These are phyloP conservation scores for Trichomalopsis sarcophagae DNA, from an alignment of 1,140 invertebrate genomes.

Conservation along the genomic window DNA sequence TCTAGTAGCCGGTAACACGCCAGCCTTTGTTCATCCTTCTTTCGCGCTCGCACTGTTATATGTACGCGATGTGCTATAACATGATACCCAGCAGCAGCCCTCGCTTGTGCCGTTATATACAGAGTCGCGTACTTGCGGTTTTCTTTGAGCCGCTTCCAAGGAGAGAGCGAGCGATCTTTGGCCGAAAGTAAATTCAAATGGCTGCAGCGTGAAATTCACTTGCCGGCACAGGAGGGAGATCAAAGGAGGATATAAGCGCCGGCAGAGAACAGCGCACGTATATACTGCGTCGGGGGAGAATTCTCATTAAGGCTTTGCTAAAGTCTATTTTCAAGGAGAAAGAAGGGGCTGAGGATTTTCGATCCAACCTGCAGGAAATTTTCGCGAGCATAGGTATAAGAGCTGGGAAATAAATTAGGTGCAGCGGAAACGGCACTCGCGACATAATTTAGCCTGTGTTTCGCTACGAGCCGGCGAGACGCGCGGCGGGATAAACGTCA, in stretches of 20 bases:
- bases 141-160: too few species aligned
- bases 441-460: constrained; percentile 58
- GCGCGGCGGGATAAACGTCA: constrained; percentile 56
- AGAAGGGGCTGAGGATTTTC: constrained; percentile 26
- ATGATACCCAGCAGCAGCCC: too few species aligned
- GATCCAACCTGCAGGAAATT: not conserved
- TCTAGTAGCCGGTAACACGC: constrained; percentile 26
- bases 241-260: constrained; percentile 34
- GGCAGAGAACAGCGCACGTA: not conserved
- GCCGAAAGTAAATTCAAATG: constrained; percentile 44
- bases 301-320: constrained; percentile 48
- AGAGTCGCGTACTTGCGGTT: too few species aligned
- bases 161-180: not conserved
- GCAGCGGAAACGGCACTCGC: constrained; percentile 16
- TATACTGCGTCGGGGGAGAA: not conserved
- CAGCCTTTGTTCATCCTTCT: not conserved
- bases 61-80: not conserved
- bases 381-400: too few species aligned
- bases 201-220: constrained; percentile 35
- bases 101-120: too few species aligned
- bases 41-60: not conserved
- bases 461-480: constrained; percentile 23
- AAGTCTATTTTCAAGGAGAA: constrained; percentile 45
- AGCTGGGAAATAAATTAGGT: not conserved
- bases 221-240: constrained; percentile 19